Base-by-base conservation (phyloP, 2,113 vertebrate genomes). In the Cranoglanis bouderius region DNA sequence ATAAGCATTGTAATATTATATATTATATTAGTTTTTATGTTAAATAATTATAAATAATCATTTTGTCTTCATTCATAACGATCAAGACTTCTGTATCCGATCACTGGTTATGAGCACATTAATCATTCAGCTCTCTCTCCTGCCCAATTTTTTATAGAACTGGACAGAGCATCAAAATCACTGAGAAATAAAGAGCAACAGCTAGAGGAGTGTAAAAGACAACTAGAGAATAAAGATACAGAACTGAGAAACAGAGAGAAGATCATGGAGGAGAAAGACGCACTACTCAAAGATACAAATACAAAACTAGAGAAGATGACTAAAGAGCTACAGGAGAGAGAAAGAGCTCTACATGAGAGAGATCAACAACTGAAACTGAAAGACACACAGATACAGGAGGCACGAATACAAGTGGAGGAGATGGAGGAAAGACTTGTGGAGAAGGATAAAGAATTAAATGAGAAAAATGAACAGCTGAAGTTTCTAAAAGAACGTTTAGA, bases 321-420 rank as follows among this genome's bases (percentile, higher is more conserved):
- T 80, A n/a, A 80, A 51, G 49, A 74, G 16, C 35, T 88, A n/a
- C 13, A 88, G 29, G 38, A 75, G 72, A 75, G 72, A 43, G 38
- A 40, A 19, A 74, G 70, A 74, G 72, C 10, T 43, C 35, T 75
- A 75, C 35, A 75, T 9, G 72, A 75, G 38, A 75, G 38, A 75
- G 38, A 75, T 75, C 38, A 75, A 43, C 72, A 75, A 43, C 72
- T 43, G 7, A 26, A 75, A 24, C 38, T 43, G 19, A 43, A 75
- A 40, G 19, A 43, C 19, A 43, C 72, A 40, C 72, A 75, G 38
- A 75, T 75, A 75, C 72, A 78, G 26, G 43, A n/a, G 75, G 6
- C 43, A 78, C 43, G 16, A 78, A 51, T 18, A 49, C 43, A n/a
- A 51, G 21, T 75, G 38, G 40, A 75, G 21, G 40, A 75, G 46